Percentiles rank a stretch among this genome's conserved stretches.
These are phyloP conservation scores for Drosophila orena DNA, from an alignment of 1,140 invertebrate species.

Conservation along the genomic window DNA sequence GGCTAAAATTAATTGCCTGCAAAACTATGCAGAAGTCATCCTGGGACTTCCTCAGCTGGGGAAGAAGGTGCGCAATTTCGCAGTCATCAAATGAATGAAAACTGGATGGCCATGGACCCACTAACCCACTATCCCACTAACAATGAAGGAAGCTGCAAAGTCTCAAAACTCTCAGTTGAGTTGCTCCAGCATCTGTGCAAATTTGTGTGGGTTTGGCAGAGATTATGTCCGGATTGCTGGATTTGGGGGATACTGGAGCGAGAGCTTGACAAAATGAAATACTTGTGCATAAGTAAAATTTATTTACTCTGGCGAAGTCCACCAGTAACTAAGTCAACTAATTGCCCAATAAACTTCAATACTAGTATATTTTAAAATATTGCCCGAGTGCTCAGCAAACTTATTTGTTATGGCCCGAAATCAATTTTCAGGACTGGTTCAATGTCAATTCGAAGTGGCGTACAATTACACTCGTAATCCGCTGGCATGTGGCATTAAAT, in stretches of 20 bases:
- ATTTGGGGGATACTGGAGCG: constrained; percentile 12
- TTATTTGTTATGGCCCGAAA: constrained; percentile 8
- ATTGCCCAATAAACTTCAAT: not conserved
- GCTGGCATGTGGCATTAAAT: constrained; percentile 18
- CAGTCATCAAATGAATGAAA: constrained; percentile 71
- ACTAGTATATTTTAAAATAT: constrained; percentile 11
- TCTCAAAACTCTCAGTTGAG: constrained; percentile 49
- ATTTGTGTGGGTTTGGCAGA: constrained; percentile 35
- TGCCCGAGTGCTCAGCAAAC: constrained; percentile 11
- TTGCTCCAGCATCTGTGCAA: constrained; percentile 53
- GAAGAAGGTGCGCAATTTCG: constrained; percentile 65
- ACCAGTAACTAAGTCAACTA: constrained; percentile 3
- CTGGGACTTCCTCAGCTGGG: constrained; percentile 13
- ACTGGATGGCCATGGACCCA: constrained; percentile 62
- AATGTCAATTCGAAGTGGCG: constrained; percentile 1
- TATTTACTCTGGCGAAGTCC: too few species aligned
- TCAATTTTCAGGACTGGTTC: constrained; percentile 14
- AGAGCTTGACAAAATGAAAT: constrained; percentile 36
- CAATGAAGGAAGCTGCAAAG: constrained; percentile 52
- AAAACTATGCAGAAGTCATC: constrained; percentile 55
- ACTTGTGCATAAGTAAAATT: constrained; percentile 39
- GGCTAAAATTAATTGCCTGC: constrained; percentile 74
- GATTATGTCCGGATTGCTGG: constrained; percentile 40
- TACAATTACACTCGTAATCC: constrained; percentile 41
- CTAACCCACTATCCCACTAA: constrained; percentile 48